Percentiles rank a stretch among this genome's conserved stretches.
These are phyloP conservation scores for Leiothrix lutea DNA, from an alignment of 2,113 vertebrate genomes.

Conservation along the genomic window DNA sequence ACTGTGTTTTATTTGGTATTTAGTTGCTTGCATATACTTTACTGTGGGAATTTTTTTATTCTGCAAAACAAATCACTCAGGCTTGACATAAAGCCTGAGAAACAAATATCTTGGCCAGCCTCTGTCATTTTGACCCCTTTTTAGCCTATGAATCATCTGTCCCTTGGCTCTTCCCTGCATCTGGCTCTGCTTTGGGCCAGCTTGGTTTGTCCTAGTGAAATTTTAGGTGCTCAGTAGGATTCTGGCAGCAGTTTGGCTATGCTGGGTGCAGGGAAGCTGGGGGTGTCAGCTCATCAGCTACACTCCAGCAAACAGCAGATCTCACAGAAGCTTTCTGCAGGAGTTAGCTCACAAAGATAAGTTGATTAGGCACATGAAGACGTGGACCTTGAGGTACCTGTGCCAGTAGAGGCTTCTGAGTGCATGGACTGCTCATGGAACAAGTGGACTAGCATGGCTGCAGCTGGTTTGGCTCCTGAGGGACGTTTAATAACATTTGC, in stretches of 20 bases:
- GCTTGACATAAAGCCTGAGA: background rate
- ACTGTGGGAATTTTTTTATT: background rate
- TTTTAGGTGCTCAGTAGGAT: background rate
- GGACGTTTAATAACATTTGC: background rate
- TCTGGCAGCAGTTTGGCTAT: background rate
- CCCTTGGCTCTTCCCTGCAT: background rate
- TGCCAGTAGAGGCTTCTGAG: background rate
- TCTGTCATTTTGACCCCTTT: constrained; percentile 6
- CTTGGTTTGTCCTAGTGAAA: background rate
- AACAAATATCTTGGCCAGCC: background rate
- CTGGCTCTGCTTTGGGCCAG: background rate
- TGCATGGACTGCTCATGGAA: background rate
- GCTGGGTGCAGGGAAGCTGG: background rate
- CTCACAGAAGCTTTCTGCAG: background rate
- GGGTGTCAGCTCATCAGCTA: background rate
- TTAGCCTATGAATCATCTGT: constrained; percentile 6
- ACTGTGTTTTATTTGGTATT: background rate
- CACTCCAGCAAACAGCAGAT: background rate
- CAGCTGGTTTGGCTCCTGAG: background rate
- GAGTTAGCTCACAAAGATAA: background rate
- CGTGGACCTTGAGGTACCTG: rapidly evolving
- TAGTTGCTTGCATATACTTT: background rate
- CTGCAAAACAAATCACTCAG: background rate
- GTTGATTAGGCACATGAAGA: background rate
- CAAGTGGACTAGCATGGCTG: background rate